Evolutionary conservation across 2,113 vertebrate species (phyloP).

Genomic region (Orycteropus afer): DNA sequence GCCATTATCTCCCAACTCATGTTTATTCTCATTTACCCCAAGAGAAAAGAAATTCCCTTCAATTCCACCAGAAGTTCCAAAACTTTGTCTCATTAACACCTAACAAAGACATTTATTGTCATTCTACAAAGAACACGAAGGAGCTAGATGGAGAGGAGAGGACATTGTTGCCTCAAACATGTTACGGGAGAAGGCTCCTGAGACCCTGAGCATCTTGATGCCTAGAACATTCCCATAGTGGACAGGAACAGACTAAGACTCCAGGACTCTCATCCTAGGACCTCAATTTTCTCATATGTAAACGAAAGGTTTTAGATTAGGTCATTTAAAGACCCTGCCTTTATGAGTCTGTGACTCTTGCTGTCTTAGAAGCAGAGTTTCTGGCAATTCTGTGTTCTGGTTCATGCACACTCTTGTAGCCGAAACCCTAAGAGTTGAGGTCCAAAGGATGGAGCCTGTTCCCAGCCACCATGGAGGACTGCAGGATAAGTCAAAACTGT

Average conservation of each 20-base stretch:
- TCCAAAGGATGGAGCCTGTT: constrained; percentile 11
- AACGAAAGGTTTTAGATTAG: neutral
- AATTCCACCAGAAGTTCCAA: neutral
- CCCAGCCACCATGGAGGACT: constrained; percentile 71
- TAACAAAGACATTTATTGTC: neutral
- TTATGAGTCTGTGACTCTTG: neutral
- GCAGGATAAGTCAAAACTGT: constrained; percentile 78
- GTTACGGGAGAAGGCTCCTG: neutral
- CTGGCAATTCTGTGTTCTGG: neutral
- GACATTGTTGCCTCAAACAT: neutral
- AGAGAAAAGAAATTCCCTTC: neutral
- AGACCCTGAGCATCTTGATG: neutral
- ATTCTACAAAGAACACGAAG: neutral
- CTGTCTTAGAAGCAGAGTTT: neutral
- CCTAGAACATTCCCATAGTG: neutral
- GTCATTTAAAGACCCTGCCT: neutral
- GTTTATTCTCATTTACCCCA: neutral
- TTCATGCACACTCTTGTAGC: neutral
- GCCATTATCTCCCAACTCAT: neutral
- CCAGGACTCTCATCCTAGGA: neutral
- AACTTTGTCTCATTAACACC: neutral
- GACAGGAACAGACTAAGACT: neutral
- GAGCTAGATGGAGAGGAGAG: neutral
- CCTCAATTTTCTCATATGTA: neutral
- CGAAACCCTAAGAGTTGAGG: neutral